These are phyloP conservation scores for Pluvianellus socialis DNA, from an alignment of 2,113 vertebrate genomes.

Conservation along the genomic window DNA sequence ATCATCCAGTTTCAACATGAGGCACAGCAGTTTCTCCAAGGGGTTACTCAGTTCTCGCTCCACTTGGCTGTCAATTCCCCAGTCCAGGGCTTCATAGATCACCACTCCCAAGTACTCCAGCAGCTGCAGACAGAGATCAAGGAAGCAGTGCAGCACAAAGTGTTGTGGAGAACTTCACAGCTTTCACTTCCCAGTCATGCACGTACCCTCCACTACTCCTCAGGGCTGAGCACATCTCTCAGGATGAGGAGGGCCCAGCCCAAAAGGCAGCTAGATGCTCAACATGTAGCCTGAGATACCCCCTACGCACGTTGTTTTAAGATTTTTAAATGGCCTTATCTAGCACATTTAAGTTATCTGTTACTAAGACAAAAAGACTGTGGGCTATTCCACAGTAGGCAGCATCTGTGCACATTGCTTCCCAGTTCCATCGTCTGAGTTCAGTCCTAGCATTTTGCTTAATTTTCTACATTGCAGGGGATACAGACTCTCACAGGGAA, in stretches of 20 bases:
- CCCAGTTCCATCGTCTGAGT: not conserved
- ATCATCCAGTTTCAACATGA: constrained; percentile 68
- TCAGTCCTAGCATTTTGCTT: not conserved
- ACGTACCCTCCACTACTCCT: no score
- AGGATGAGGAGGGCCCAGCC: not conserved
- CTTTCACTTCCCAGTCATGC: not conserved
- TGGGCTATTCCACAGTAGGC: not conserved
- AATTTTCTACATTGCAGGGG: not conserved
- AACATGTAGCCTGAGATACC: not conserved
- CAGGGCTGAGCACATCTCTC: not conserved
- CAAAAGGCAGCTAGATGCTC: not conserved
- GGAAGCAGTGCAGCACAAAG: not conserved
- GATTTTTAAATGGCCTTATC: not conserved
- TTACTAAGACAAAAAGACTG: not conserved
- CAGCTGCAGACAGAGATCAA: constrained; percentile 55
- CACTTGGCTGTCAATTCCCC: constrained; percentile 70
- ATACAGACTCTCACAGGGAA: not conserved
- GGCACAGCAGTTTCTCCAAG: constrained; percentile 69
- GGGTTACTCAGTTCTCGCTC: constrained; percentile 72
- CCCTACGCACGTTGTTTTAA: not conserved
- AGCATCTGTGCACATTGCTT: not conserved
- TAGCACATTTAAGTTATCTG: not conserved
- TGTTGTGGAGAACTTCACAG: not conserved
- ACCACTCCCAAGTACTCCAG: constrained; percentile 67
- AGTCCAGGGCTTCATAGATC: constrained; percentile 78